Percentiles rank a stretch among this genome's conserved stretches.
phyloP scores from a whole-genome alignment of 2,113 vertebrate genomes.

The Spizaetus ornatus region DNA sequence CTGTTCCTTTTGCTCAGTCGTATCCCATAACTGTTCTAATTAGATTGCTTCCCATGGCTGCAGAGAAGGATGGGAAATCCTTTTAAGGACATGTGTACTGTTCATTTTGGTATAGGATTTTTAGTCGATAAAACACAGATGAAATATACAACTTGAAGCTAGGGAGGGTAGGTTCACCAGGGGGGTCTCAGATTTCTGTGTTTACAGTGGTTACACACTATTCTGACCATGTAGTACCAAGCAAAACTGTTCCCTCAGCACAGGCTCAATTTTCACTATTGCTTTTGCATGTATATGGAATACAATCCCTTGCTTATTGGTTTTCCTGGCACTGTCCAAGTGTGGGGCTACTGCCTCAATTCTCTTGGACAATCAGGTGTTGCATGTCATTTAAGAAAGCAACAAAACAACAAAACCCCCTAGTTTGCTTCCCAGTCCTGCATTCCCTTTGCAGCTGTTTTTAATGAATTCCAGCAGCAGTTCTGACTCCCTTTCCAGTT shows the following conservation, averaged over 20 bases:
- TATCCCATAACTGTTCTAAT: background rate
- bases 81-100: background rate
- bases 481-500: background rate
- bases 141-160: background rate
- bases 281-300: background rate
- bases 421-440: background rate
- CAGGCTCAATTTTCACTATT: background rate
- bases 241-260: background rate
- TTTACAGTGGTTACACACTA: background rate
- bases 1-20: background rate
- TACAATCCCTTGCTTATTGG: background rate
- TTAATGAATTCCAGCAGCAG: constrained; percentile 28
- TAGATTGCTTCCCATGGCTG: background rate
- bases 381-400: background rate
- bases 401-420: background rate
- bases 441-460: background rate
- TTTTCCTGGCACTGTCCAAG: background rate
- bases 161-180: background rate
- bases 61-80: background rate
- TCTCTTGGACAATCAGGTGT: background rate
- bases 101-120: background rate
- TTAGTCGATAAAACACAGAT: background rate
- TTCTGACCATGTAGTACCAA: background rate
- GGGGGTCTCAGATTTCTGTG: background rate
- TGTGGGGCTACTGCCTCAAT: background rate